Conservation (phyloP, 2,888 invertebrate species). For the Horisme vitalbata region DNA sequence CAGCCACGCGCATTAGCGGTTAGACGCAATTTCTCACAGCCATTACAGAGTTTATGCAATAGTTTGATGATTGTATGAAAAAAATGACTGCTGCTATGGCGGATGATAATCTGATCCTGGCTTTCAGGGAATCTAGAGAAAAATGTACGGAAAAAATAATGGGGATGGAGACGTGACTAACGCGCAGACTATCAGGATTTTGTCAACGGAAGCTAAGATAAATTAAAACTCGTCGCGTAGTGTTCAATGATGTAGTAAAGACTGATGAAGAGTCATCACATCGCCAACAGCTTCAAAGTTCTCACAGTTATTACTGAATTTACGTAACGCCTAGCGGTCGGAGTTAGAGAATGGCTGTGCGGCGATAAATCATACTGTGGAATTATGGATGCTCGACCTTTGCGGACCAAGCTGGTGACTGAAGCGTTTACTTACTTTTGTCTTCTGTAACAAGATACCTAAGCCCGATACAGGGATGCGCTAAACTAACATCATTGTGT, state of each 20-base stretch:
- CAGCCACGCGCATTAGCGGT: slow-evolving; percentile 9
- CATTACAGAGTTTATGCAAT: not conserved
- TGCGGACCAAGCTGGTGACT: not conserved
- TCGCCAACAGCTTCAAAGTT: slow-evolving; percentile 7
- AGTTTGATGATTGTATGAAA: not conserved
- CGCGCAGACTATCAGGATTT: too few species aligned
- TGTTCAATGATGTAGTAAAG: too few species aligned
- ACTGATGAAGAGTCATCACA: not conserved
- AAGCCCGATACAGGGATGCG: too few species aligned
- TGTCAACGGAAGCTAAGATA: too few species aligned
- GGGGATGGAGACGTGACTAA: too few species aligned
- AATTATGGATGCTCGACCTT: slow-evolving; percentile 24
- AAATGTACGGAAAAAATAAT: too few species aligned
- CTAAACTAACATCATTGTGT: not conserved
- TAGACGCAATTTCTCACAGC: slow-evolving; percentile 12
- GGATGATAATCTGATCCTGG: too few species aligned
- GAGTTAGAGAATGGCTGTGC: slow-evolving; percentile 14
- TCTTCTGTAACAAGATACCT: too few species aligned
- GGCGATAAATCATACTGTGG: slow-evolving; percentile 19
- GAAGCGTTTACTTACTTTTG: slow-evolving; percentile 8
- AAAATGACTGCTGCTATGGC: too few species aligned
- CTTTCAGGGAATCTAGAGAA: too few species aligned
- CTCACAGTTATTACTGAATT: slow-evolving; percentile 17
- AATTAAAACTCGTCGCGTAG: too few species aligned
- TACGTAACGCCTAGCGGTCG: slow-evolving; percentile 21